Percentiles rank a stretch among this genome's conserved stretches.
Conservation (phyloP, 2,797 vertebrate species). For the Periparus ater region DNA sequence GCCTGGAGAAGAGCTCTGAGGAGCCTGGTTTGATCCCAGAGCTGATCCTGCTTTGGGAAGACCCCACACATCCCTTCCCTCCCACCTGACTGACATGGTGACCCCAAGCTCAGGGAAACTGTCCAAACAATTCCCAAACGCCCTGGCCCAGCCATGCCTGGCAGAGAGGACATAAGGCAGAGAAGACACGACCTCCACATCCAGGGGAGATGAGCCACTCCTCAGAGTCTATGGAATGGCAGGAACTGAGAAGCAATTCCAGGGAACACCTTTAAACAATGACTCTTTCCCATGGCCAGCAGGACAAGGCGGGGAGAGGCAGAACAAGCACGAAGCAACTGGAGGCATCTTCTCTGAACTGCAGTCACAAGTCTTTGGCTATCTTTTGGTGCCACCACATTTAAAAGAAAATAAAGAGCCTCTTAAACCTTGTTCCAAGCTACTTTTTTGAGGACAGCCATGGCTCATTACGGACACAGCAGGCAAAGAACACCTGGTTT, state of each 20-base stretch:
- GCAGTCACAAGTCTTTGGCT: neutral
- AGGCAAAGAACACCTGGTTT: neutral
- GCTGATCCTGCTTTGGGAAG: neutral
- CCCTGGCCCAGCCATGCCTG: neutral
- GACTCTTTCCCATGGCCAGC: neutral
- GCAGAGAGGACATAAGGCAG: neutral
- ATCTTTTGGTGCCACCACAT: neutral
- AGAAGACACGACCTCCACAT: neutral
- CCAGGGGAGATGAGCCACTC: neutral
- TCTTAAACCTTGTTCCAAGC: neutral
- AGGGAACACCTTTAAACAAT: neutral
- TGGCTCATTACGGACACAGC: accelerated
- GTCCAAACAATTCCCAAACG: neutral
- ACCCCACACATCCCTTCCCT: accelerated
- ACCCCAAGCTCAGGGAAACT: neutral
- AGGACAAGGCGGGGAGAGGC: neutral
- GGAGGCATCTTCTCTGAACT: neutral
- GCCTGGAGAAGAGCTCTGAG: neutral
- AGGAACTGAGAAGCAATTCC: neutral
- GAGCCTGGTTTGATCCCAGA: neutral
- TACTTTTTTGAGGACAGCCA: neutral
- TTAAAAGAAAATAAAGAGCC: neutral
- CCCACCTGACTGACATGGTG: neutral
- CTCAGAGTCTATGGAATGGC: neutral
- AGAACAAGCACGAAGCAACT: neutral